A percentile compares a stretch with the other conserved stretches of the same genome.
Evolutionary conservation across 2,888 invertebrate species (phyloP).

Genomic region (Bombyx huttoni): DNA sequence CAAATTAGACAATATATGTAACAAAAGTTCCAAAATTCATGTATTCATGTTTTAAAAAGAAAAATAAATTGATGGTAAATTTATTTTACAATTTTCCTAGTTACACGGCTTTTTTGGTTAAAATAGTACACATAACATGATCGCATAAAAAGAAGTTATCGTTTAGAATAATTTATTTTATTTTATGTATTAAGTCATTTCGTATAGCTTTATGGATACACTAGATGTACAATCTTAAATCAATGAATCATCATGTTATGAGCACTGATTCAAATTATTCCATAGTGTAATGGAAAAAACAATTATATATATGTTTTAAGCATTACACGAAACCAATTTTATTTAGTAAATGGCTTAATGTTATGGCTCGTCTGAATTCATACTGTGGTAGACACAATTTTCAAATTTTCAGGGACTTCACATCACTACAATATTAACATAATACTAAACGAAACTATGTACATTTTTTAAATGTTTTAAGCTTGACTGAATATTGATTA

Average conservation of each 20-base stretch:
- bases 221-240: neutral
- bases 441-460: neutral
- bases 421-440: neutral
- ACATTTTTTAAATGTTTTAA: neutral
- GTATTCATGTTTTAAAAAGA: neutral
- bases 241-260: slow-evolving; percentile 24
- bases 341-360: neutral
- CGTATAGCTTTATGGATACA: neutral
- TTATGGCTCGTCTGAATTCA: neutral
- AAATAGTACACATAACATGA: slow-evolving; percentile 37
- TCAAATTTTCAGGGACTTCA: neutral
- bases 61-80: neutral
- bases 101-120: neutral
- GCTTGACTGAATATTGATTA: neutral
- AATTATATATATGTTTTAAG: neutral
- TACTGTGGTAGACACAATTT: neutral
- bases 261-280: slow-evolving; percentile 16
- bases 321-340: slow-evolving; percentile 2
- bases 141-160: slow-evolving; percentile 3
- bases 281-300: slow-evolving; percentile 18
- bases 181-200: neutral
- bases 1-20: slow-evolving; percentile 10
- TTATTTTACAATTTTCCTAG: neutral
- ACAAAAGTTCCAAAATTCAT: neutral
- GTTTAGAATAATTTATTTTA: neutral